phyloP scores from a whole-genome alignment of 1,140 invertebrate genomes.

The Ceratitis capitata region DNA sequence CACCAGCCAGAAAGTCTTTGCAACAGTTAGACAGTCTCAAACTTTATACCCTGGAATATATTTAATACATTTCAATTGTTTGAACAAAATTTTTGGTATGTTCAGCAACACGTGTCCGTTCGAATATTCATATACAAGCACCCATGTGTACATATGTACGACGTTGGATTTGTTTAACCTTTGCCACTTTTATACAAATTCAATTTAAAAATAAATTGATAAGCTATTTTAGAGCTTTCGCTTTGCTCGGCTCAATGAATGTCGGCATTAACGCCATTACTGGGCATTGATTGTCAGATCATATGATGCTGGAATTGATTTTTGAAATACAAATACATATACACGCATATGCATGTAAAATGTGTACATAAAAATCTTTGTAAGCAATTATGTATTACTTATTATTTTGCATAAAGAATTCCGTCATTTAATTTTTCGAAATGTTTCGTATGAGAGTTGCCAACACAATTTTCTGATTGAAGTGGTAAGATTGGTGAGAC shows the following conservation, averaged over 20 bases:
- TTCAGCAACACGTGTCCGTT: too few relatives aligned
- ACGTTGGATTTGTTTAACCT: background rate
- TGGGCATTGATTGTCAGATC: background rate
- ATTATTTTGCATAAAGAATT: too few relatives aligned
- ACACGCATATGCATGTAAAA: background rate
- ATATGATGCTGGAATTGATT: background rate
- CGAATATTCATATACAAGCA: background rate
- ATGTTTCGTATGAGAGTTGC: too few relatives aligned
- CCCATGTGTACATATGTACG: background rate
- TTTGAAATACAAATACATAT: background rate
- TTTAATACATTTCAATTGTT: too few relatives aligned
- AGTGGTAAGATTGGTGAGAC: too few relatives aligned
- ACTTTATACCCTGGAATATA: too few relatives aligned
- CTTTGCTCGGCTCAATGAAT: background rate
- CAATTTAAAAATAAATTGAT: background rate
- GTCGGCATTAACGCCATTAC: background rate
- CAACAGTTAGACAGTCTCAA: too few relatives aligned
- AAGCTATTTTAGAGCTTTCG: background rate
- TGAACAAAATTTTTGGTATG: too few relatives aligned
- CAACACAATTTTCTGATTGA: too few relatives aligned
- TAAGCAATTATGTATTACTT: too few relatives aligned
- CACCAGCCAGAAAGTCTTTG: too few relatives aligned
- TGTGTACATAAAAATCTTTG: too few relatives aligned
- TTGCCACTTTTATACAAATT: background rate
- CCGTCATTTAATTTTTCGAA: background rate